These are phyloP conservation scores for Drosophila varians DNA, from an alignment of 1,140 invertebrate genomes.

Conservation along the genomic window DNA sequence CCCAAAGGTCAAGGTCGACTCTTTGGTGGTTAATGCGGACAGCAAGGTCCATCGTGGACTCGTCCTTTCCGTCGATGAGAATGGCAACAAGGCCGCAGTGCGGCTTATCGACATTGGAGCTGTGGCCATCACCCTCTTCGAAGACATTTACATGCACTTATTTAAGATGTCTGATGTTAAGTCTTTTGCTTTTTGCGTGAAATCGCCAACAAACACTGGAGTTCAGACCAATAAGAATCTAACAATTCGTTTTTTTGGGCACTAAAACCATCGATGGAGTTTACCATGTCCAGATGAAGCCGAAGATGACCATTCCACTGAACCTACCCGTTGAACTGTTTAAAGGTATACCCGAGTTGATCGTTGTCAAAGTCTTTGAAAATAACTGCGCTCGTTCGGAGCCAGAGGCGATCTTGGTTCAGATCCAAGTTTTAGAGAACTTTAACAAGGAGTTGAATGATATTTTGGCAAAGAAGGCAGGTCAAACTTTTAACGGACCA, in stretches of 20 bases:
- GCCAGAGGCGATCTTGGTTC: conserved; percentile 25
- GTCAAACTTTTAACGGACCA: background rate
- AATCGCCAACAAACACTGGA: conserved; percentile 15
- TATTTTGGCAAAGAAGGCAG: background rate
- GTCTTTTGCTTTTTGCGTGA: conserved; percentile 42
- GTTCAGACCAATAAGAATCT: conserved; percentile 51
- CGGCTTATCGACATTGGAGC: conserved; percentile 47
- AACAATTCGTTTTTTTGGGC: conserved; percentile 30
- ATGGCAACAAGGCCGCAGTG: conserved; percentile 13
- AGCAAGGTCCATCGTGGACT: conserved; percentile 19
- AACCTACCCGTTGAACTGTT: conserved; percentile 36
- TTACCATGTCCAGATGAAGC: conserved; percentile 42
- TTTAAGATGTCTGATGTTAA: conserved; percentile 36
- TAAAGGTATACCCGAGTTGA: background rate
- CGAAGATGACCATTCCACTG: conserved; percentile 35
- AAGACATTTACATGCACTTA: conserved; percentile 26
- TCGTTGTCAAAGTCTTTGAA: conserved; percentile 4
- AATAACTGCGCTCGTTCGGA: conserved; percentile 1
- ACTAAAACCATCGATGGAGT: conserved; percentile 24
- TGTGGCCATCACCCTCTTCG: background rate
- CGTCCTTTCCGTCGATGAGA: conserved; percentile 6
- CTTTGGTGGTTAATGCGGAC: conserved; percentile 17
- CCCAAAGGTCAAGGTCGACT: conserved; percentile 7
- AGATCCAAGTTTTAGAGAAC: conserved; percentile 36
- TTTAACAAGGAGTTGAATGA: conserved; percentile 40